A percentile compares a stretch with the other conserved stretches of the same genome.
Conservation (phyloP, 2,113 vertebrate genomes). For the Oreotrochilus melanogaster region DNA sequence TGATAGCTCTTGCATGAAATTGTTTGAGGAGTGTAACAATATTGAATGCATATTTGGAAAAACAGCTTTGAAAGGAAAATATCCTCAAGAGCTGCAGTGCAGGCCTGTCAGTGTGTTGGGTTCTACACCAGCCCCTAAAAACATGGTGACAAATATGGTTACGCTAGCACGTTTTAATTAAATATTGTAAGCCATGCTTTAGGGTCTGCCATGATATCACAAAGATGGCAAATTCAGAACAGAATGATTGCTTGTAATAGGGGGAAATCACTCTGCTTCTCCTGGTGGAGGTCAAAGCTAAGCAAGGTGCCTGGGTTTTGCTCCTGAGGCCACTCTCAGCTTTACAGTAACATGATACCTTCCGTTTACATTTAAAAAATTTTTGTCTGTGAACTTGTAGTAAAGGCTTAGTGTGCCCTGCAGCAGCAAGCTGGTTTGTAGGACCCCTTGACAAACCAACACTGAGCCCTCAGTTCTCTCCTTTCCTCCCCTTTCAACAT, state of each 20-base stretch:
- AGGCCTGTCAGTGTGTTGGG: not conserved
- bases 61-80: not conserved
- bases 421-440: not conserved
- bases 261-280: not conserved
- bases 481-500: not conserved
- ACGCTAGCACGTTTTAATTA: not conserved
- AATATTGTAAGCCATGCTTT: not conserved
- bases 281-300: not conserved
- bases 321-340: not conserved
- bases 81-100: not conserved
- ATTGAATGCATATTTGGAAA: not conserved
- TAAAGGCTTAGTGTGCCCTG: not conserved
- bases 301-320: not conserved
- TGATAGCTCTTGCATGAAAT: not conserved
- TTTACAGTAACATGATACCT: not conserved
- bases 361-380: rapidly evolving
- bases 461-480: not conserved
- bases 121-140: not conserved
- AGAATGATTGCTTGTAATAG: not conserved
- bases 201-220: not conserved
- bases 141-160: not conserved
- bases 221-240: not conserved
- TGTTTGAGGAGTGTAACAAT: not conserved
- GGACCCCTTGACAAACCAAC: not conserved
- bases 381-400: not conserved